Evolutionary conservation across 2,797 vertebrate genomes (phyloP), one percentile per base, ranked within the genome.

Genomic region (Acanthornis magna): DNA sequence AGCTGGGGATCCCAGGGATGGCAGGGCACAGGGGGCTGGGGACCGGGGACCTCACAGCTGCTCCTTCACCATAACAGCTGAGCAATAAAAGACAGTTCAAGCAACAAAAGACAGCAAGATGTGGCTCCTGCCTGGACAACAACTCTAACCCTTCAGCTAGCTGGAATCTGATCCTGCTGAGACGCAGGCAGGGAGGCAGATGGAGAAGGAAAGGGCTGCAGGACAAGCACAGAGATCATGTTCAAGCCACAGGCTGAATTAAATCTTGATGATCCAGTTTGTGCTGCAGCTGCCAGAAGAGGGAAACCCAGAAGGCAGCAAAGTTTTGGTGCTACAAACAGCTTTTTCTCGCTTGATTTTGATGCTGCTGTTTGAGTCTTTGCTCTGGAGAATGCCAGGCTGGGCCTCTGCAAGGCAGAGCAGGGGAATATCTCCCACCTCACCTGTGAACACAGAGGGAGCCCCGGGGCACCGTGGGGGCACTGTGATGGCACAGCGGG

Each of bases 401-500:
- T 48, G 51, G 34, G 34, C 29, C 26, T 82, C 34, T 47, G 25
- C 45, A 47, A 43, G 72, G 16, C 14, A 29, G n/a, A 21, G 63
- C 9, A 60, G 34, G 8, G 21, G 62, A 87, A 55, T 50, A 63
- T 11, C 45, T 43, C 36, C 63, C 20, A n/a, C 16, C 14, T 26
- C 9, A 8, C 3, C 13, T 53, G 54, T 29, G 61, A 55, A 4
- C 8, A 14, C 73, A 42, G 12, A 4, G 14, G 1, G 25, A 84
- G 40, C 18, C 45, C 29, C 0, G 40, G 40, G 40, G 40, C 40
- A 42, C 40, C 40, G 13, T 0, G 1, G 43, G 20, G 45, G 45
- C 45, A 45, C 45, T 20, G 21, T 5, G 19, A 45, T 5, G 27
- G 2, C 16, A 81, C 27, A 62, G 42, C 19, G 67, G 73, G 11